These are phyloP conservation scores for Trachelipus rathkii DNA, from an alignment of 1,140 invertebrate species.

Conservation along the genomic window DNA sequence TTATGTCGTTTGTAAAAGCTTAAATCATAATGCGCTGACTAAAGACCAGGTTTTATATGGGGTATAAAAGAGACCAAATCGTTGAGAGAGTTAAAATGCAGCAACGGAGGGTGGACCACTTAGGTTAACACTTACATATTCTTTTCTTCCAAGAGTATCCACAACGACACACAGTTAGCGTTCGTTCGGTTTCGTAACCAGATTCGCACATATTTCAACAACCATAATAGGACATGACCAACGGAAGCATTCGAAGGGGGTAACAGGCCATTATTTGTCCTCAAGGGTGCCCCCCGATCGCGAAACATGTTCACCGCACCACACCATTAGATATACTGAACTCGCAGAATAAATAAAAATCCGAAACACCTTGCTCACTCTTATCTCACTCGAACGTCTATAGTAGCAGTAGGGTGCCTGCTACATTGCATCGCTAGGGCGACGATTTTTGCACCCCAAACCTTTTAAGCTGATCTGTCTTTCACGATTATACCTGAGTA, in stretches of 20 bases:
- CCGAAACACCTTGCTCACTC: background rate
- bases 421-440: slow-evolving; percentile 41
- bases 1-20: too few relatives aligned
- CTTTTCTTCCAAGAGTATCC: slow-evolving; percentile 44
- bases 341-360: background rate
- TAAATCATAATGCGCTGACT: too few relatives aligned
- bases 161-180: slow-evolving; percentile 41
- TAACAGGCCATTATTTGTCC: slow-evolving; percentile 36
- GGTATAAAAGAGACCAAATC: background rate
- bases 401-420: slow-evolving; percentile 44
- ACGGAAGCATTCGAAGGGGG: slow-evolving; percentile 28
- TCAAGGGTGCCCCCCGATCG: slow-evolving; percentile 38
- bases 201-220: slow-evolving; percentile 44
- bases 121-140: slow-evolving; percentile 37
- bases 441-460: slow-evolving; percentile 39
- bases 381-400: slow-evolving; percentile 32
- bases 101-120: background rate
- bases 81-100: background rate
- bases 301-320: slow-evolving; percentile 39
- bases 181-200: slow-evolving; percentile 43
- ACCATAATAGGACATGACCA: slow-evolving; percentile 28
- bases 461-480: slow-evolving; percentile 17
- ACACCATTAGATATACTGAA: slow-evolving; percentile 36
- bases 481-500: slow-evolving; percentile 6
- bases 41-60: background rate